Conservation (phyloP, 1,140 invertebrate species). For the Neodiprion pinetum region DNA sequence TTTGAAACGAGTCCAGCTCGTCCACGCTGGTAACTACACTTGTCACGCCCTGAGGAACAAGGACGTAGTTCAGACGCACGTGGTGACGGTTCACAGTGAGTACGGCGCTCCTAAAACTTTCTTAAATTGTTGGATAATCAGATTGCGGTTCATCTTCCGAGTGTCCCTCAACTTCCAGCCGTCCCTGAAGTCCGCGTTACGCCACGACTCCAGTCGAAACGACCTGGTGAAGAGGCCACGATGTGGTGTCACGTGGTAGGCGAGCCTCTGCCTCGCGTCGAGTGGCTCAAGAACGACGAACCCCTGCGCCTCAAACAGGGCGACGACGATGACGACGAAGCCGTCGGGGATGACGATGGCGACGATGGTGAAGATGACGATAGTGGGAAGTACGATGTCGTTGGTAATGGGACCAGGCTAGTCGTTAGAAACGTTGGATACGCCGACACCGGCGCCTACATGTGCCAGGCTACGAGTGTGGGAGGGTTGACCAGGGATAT, state of each 20-base stretch:
- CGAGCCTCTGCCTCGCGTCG: conserved; percentile 71
- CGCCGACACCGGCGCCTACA: conserved; percentile 79
- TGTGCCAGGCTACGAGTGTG: conserved; percentile 76
- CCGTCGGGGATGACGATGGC: conserved; percentile 71
- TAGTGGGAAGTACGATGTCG: conserved; percentile 68
- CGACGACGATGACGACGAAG: conserved; percentile 71
- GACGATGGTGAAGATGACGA: conserved; percentile 60
- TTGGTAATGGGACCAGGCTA: conserved; percentile 76
- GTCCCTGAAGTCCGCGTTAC: conserved; percentile 74
- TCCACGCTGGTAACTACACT: conserved; percentile 83
- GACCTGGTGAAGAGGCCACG: conserved; percentile 70
- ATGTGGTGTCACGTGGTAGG: conserved; percentile 77
- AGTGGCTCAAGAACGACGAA: conserved; percentile 80
- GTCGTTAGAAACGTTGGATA: conserved; percentile 72
- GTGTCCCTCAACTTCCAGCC: conserved; percentile 56
- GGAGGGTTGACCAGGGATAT: conserved; percentile 76
- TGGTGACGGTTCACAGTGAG: conserved; percentile 80
- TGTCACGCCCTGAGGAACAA: conserved; percentile 79
- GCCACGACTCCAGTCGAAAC: conserved; percentile 71
- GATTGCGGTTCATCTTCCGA: neutral
- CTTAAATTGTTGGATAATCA: neutral
- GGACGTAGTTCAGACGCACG: conserved; percentile 78
- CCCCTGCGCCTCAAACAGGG: conserved; percentile 63
- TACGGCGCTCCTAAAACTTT: conserved; percentile 32
- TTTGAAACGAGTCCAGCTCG: conserved; percentile 75